Evolutionary conservation across 2,888 invertebrate species (phyloP).

Genomic region (Agrochola macilenta): DNA sequence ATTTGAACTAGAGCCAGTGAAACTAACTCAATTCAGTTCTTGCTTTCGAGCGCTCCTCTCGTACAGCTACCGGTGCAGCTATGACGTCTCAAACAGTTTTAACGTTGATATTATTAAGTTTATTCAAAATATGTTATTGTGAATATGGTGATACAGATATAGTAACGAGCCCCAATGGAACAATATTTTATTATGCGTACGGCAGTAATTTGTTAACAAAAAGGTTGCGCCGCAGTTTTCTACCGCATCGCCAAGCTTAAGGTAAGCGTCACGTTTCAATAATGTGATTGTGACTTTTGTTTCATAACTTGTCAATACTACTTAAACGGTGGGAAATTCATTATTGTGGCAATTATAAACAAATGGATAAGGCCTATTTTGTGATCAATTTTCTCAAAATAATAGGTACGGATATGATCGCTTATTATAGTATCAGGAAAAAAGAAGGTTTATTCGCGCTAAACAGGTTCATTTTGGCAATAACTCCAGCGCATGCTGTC

Average conservation of each 20-base stretch:
- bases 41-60: conserved; percentile 18
- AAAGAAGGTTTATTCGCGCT: neutral
- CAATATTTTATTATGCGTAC: conserved; percentile 63
- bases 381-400: neutral
- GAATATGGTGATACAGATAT: neutral
- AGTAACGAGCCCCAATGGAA: conserved; percentile 23
- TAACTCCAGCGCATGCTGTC: neutral
- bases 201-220: conserved; percentile 92
- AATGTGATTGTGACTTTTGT: no score
- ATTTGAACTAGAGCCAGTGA: conserved; percentile 66
- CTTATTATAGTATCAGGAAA: neutral
- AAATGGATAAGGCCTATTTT: neutral
- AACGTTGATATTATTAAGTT: conserved; percentile 35
- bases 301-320: no score
- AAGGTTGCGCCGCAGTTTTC: conserved; percentile 92
- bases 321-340: no score
- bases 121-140: conserved; percentile 30
- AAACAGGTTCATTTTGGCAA: neutral
- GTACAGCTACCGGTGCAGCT: conserved; percentile 20
- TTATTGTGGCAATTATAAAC: no score
- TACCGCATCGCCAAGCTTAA: conserved; percentile 91
- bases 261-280: conserved; percentile 75
- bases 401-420: neutral
- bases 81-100: conserved; percentile 34
- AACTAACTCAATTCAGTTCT: conserved; percentile 41